Percentiles rank a stretch among this genome's conserved stretches.
phyloP scores from a whole-genome alignment of 2,888 invertebrate species.

The Leucozona laternaria region DNA sequence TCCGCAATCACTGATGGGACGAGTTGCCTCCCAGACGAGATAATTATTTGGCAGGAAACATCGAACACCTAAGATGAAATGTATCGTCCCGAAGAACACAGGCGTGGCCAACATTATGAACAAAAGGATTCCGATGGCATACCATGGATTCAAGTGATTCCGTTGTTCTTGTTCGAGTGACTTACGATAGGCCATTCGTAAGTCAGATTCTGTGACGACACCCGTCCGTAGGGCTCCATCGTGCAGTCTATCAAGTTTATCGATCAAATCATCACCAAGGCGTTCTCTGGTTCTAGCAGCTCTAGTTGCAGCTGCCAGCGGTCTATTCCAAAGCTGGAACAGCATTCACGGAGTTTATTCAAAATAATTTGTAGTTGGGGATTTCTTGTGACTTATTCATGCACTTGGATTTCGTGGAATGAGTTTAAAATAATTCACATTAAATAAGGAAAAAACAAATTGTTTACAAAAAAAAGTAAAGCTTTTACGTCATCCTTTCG shows the following conservation, averaged over 20 bases:
- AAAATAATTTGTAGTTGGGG: background rate
- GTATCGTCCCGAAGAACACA: constrained; percentile 81
- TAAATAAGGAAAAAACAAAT: constrained; percentile 58
- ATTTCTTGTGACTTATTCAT: constrained; percentile 36
- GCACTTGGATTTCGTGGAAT: constrained; percentile 45
- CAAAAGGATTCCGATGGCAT: constrained; percentile 80
- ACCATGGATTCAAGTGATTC: constrained; percentile 81
- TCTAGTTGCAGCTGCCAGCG: constrained; percentile 78
- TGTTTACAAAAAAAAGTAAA: constrained; percentile 63
- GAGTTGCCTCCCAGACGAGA: constrained; percentile 93
- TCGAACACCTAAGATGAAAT: constrained; percentile 86
- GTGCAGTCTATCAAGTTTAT: constrained; percentile 80
- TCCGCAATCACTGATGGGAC: constrained; percentile 92
- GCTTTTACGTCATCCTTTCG: constrained; percentile 67
- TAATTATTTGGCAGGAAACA: constrained; percentile 94
- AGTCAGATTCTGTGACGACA: constrained; percentile 80
- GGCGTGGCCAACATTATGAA: constrained; percentile 82
- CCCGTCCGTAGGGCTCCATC: constrained; percentile 81
- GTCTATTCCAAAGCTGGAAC: constrained; percentile 80
- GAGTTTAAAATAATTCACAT: constrained; percentile 34
- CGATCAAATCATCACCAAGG: constrained; percentile 79
- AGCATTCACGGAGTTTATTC: constrained; percentile 65
- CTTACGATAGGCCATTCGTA: constrained; percentile 81
- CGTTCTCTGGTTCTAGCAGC: constrained; percentile 79
- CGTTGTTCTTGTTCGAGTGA: constrained; percentile 79